phyloP scores from a whole-genome alignment of 2,797 vertebrate species.

The Arctocebus calabarensis region DNA sequence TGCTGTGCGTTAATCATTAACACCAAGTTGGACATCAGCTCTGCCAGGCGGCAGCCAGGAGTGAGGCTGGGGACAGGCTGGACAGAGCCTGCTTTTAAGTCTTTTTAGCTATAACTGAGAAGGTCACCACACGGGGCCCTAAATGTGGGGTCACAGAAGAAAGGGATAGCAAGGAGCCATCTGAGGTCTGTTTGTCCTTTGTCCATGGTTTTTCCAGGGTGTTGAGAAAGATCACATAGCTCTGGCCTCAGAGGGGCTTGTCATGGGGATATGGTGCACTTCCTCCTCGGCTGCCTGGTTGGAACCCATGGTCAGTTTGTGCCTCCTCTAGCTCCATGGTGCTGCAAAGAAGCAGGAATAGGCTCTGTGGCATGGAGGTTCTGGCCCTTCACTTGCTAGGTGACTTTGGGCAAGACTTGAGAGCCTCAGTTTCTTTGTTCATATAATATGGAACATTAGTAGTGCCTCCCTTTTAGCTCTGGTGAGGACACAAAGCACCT shows the following conservation, averaged over 20 bases:
- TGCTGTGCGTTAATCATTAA: constrained; percentile 95
- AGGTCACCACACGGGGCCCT: background rate
- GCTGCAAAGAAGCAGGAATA: background rate
- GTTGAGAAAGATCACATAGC: background rate
- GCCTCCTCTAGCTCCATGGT: background rate
- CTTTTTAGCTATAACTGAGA: background rate
- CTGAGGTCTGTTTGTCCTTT: constrained; percentile 28
- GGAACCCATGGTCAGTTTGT: background rate
- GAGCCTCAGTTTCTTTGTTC: background rate
- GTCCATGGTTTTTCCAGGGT: background rate
- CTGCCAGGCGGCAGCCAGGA: constrained; percentile 89
- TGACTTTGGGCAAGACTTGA: background rate
- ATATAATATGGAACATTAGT: background rate
- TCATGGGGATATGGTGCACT: background rate
- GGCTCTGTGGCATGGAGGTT: background rate
- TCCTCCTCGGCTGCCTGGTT: background rate
- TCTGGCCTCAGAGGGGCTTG: background rate
- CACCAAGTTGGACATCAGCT: constrained; percentile 90
- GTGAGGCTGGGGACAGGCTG: constrained; percentile 4
- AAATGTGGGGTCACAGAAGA: background rate
- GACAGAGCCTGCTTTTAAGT: background rate
- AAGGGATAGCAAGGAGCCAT: background rate
- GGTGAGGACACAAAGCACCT: background rate
- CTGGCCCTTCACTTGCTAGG: background rate
- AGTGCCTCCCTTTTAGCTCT: background rate